These are phyloP conservation scores for Archips crataeganus DNA, from an alignment of 2,888 invertebrate genomes.

Conservation along the genomic window DNA sequence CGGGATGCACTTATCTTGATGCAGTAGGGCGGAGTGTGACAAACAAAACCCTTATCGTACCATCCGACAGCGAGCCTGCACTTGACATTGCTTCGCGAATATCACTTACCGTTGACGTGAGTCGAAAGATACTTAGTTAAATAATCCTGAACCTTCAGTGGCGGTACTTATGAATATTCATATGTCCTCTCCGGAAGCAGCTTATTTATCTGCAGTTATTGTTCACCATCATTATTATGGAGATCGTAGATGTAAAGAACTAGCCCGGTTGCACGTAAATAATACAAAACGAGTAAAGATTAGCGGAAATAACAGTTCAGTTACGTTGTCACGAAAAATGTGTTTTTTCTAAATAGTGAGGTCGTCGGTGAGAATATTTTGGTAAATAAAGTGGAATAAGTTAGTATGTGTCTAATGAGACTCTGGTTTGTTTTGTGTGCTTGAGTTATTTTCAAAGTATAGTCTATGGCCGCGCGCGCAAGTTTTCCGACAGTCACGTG, in stretches of 20 bases:
- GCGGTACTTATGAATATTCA: slow-evolving; percentile 73
- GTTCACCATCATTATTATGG: slow-evolving; percentile 76
- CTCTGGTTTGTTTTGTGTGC: slow-evolving; percentile 12
- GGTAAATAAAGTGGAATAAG: slow-evolving; percentile 13
- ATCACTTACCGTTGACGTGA: slow-evolving; percentile 47
- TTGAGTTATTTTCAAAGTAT: slow-evolving; percentile 55
- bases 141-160: slow-evolving; percentile 63
- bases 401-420: slow-evolving; percentile 2
- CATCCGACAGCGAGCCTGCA: slow-evolving; percentile 45
- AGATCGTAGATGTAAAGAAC: slow-evolving; percentile 66
- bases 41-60: slow-evolving; percentile 52
- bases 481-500: slow-evolving; percentile 67
- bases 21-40: slow-evolving; percentile 56
- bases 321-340: slow-evolving; percentile 63
- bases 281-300: slow-evolving; percentile 67
- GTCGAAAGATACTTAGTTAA: slow-evolving; percentile 50
- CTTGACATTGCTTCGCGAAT: slow-evolving; percentile 56
- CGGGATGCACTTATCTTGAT: slow-evolving; percentile 68
- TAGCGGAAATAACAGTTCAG: slow-evolving; percentile 73
- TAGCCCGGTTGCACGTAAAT: slow-evolving; percentile 61
- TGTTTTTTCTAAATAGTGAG: slow-evolving; percentile 51
- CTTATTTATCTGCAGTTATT: slow-evolving; percentile 71
- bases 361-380: slow-evolving; percentile 19
- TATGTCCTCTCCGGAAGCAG: slow-evolving; percentile 68
- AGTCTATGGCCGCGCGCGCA: slow-evolving; percentile 48